Evolutionary conservation across 2,113 vertebrate species (phyloP), one percentile per base, ranked within the genome.

Genomic region (Casuarius casuarius): DNA sequence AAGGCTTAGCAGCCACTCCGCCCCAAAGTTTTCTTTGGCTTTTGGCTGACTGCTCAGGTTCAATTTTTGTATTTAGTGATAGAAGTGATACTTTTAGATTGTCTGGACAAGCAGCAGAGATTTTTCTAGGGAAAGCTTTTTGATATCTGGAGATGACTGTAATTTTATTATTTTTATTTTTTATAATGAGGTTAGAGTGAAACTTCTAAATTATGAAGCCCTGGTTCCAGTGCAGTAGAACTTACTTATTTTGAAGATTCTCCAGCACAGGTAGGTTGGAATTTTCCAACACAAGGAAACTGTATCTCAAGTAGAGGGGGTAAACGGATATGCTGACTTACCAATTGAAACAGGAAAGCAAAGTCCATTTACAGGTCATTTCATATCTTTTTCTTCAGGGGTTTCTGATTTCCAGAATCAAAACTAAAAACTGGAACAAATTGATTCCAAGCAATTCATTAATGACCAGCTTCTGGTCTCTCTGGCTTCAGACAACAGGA

Each of bases 341-440:
- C n/a, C 25, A 20, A 8, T 49, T 51, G 62, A 79, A 87, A 85
- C 15, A 70, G 74, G 51, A 94, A 87, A 87, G 49, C 44, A 87
- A 49, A 40, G 91, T 89, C 84, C 67, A 87, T 3, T 40, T 89
- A 61, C 40, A 89, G 89, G 84, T 94, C 40, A 83, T 62, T 94
- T 91, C 74, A 87, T 21, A 82, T 62, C 84, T 84, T 74, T 92
- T 73, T 96, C 73, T 84, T 91, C 5, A 3, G 89, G 91, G 87
- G 77, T 79, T 93, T 92, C 83, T 92, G 29, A 42, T 48, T 90
- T 93, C 80, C 89, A 92, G 40, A 76, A 5, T 65, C 44, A 70
- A 75, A 89, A 73, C 73, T 79, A 58, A 89, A 51, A 96, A 96
- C 67, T 89, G 81, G 91, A 95, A 79, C 89, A 82, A 67, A 78